Evolutionary conservation across 2,797 vertebrate species (phyloP).

Genomic region (Gouania willdenowi): DNA sequence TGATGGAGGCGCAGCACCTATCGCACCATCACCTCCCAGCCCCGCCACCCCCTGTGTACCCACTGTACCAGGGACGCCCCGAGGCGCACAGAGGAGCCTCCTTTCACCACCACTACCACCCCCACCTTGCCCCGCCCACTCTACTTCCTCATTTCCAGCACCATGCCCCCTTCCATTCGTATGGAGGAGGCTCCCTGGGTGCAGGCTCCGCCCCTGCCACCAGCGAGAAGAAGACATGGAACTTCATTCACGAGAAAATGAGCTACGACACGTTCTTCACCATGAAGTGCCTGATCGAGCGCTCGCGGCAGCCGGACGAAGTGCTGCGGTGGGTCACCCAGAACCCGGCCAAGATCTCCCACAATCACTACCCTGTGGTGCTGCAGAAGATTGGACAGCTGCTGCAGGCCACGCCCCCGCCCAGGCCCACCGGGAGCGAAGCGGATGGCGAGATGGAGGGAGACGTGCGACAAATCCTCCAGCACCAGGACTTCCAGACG

Average conservation of each 20-base stretch:
- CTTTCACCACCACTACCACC: slow-evolving; percentile 61
- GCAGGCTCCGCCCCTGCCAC: not conserved
- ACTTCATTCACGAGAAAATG: slow-evolving; percentile 87
- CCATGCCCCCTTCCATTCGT: slow-evolving; percentile 45
- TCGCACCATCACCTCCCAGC: slow-evolving; percentile 44
- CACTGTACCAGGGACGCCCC: slow-evolving; percentile 62
- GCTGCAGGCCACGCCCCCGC: slow-evolving; percentile 64
- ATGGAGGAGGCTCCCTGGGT: not conserved
- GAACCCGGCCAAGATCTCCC: slow-evolving; percentile 86
- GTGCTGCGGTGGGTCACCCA: slow-evolving; percentile 91
- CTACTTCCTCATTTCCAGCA: slow-evolving; percentile 58
- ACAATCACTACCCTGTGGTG: slow-evolving; percentile 87
- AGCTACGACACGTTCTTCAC: slow-evolving; percentile 88
- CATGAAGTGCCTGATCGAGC: slow-evolving; percentile 88
- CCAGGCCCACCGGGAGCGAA: accelerated
- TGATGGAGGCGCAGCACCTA: slow-evolving; percentile 60
- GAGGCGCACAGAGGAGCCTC: slow-evolving; percentile 59
- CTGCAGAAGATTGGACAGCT: slow-evolving; percentile 86
- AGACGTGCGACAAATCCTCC: slow-evolving; percentile 56
- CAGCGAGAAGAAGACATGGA: slow-evolving; percentile 83
- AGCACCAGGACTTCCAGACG: slow-evolving; percentile 75
- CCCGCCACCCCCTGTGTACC: slow-evolving; percentile 47
- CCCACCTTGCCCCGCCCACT: slow-evolving; percentile 49
- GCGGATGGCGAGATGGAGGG: not conserved
- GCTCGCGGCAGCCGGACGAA: slow-evolving; percentile 82